These are phyloP conservation scores for Aproaerema taeniolella DNA, from an alignment of 2,888 invertebrate genomes.

Conservation along the genomic window DNA sequence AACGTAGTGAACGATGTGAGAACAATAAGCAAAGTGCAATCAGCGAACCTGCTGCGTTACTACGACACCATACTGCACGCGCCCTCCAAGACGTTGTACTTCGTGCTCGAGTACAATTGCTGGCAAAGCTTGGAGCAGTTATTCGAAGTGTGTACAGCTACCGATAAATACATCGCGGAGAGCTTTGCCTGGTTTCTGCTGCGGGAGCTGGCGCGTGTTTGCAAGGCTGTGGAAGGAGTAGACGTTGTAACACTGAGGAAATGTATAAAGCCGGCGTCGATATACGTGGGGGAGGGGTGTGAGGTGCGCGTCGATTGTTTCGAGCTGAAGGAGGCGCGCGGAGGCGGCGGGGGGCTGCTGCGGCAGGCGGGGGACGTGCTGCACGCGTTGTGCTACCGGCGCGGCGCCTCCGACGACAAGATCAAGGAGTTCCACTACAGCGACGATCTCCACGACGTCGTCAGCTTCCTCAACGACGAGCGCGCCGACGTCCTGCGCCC, in stretches of 20 bases:
- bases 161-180: slow-evolving; percentile 50
- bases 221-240: slow-evolving; percentile 43
- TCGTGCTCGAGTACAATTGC: slow-evolving; percentile 62
- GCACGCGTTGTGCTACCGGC: slow-evolving; percentile 37
- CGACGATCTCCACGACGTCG: slow-evolving; percentile 54
- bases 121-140: slow-evolving; percentile 59
- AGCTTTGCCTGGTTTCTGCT: slow-evolving; percentile 61
- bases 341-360: slow-evolving; percentile 29
- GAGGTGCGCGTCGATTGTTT: slow-evolving; percentile 61
- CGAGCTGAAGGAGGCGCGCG: slow-evolving; percentile 30
- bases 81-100: slow-evolving; percentile 67
- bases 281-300: slow-evolving; percentile 51
- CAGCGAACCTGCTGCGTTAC: slow-evolving; percentile 55
- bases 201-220: slow-evolving; percentile 52
- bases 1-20: slow-evolving; percentile 62
- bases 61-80: slow-evolving; percentile 65
- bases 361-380: slow-evolving; percentile 53
- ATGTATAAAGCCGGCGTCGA: slow-evolving; percentile 43
- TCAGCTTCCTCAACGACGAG: slow-evolving; percentile 52
- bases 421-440: slow-evolving; percentile 48
- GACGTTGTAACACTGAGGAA: slow-evolving; percentile 43
- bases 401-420: slow-evolving; percentile 28
- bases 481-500: slow-evolving; percentile 45
- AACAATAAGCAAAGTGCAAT: slow-evolving; percentile 52
- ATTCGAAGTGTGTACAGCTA: slow-evolving; percentile 43